Evolutionary conservation across 2,113 vertebrate genomes (phyloP).

Genomic region (Podocnemis expansa): DNA sequence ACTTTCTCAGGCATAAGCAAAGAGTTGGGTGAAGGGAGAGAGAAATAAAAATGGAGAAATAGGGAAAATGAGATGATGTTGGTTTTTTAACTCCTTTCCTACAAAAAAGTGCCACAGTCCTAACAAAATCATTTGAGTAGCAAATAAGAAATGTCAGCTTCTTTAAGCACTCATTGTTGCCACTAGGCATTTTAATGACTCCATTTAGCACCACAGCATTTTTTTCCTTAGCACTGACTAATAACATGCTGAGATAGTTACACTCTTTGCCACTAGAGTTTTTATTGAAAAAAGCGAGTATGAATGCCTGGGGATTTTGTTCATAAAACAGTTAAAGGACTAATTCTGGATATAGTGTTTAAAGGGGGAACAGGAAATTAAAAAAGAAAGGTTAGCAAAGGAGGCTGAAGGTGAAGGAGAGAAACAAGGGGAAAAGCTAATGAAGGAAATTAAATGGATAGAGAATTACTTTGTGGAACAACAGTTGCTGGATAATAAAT

Average conservation of each 20-base stretch:
- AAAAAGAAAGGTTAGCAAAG: constrained; percentile 41
- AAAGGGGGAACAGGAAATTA: constrained; percentile 45
- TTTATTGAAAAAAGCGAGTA: constrained; percentile 38
- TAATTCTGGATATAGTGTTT: constrained; percentile 26
- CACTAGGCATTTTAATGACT: constrained; percentile 58
- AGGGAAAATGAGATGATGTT: neutral
- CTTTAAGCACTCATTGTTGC: constrained; percentile 21
- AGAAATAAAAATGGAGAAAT: neutral
- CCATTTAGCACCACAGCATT: constrained; percentile 51
- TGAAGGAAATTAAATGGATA: constrained; percentile 48
- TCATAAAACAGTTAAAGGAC: constrained; percentile 22
- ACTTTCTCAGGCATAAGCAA: neutral
- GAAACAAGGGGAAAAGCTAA: constrained; percentile 53
- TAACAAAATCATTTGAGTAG: constrained; percentile 36
- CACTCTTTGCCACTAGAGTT: constrained; percentile 21
- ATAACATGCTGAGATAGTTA: constrained; percentile 61
- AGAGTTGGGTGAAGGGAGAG: neutral
- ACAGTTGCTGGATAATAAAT: constrained; percentile 43
- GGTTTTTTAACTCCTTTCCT: constrained; percentile 1
- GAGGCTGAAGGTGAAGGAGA: constrained; percentile 47
- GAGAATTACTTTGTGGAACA: constrained; percentile 49
- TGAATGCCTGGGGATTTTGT: constrained; percentile 48
- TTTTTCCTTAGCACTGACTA: constrained; percentile 50
- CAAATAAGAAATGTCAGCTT: constrained; percentile 43
- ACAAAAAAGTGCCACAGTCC: constrained; percentile 7